These are phyloP conservation scores for Gymnoscelis rufifasciata DNA, from an alignment of 2,888 invertebrate genomes.

Conservation along the genomic window DNA sequence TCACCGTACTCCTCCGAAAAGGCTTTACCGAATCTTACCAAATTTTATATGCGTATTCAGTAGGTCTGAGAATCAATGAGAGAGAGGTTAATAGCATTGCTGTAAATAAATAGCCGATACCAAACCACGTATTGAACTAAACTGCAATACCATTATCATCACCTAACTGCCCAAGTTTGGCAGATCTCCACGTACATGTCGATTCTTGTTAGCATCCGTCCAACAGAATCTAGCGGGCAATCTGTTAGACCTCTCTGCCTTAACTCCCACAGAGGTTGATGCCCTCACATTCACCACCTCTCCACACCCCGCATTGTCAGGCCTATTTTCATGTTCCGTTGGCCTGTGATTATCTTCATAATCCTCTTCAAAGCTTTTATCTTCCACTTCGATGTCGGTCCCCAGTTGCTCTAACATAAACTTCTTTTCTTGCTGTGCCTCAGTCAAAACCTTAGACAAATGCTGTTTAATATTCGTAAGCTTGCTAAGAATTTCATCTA, in stretches of 20 bases:
- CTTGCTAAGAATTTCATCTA: conserved; percentile 52
- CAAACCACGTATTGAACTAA: too few relatives aligned
- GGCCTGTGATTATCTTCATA: conserved; percentile 12
- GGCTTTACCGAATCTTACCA: too few relatives aligned
- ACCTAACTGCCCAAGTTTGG: too few relatives aligned
- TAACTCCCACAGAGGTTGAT: conserved; percentile 33
- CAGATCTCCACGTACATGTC: too few relatives aligned
- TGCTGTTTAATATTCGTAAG: conserved; percentile 52
- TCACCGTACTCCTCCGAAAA: too few relatives aligned
- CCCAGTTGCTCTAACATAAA: conserved; percentile 56
- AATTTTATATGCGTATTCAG: too few relatives aligned
- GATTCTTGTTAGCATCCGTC: conserved; percentile 58
- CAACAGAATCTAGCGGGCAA: conserved; percentile 64
- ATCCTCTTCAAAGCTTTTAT: conserved; percentile 51
- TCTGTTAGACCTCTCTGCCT: conserved; percentile 46
- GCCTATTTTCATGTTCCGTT: conserved; percentile 23
- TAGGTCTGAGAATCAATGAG: too few relatives aligned
- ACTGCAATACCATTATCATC: too few relatives aligned
- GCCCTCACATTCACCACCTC: conserved; percentile 36
- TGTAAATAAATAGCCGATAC: too few relatives aligned
- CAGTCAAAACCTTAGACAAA: conserved; percentile 25
- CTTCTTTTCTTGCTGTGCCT: conserved; percentile 31
- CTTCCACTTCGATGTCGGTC: conserved; percentile 48
- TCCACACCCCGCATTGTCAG: conserved; percentile 37
- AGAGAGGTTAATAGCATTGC: too few relatives aligned